Base-by-base conservation (phyloP, 2,797 vertebrate species). In the Coranthus polyacanthus region DNA sequence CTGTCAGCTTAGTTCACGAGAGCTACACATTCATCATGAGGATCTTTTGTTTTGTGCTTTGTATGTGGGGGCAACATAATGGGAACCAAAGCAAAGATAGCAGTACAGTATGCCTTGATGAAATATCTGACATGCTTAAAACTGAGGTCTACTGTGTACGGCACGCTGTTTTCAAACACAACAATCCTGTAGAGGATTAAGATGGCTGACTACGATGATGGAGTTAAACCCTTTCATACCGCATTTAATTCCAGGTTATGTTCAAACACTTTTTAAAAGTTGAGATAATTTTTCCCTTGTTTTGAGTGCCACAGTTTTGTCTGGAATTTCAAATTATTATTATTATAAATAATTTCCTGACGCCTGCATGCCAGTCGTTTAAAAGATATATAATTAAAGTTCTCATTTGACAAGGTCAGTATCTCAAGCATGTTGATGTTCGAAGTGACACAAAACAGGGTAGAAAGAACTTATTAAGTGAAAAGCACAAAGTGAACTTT, bases 41-140 rank as follows among this genome's bases (percentile, higher is more conserved):
- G 52, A 46, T 26, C 59, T 46, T 29, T 67, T 76, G 49, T 73
- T 68, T 82, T 62, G 47, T 65, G 60, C 57, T 43, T 39, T 22
- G 46, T 72, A 63, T 70, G 72, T 41, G 43, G 15, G n/a, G 41
- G 68, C 9, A 76, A 59, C 55, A 68, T 75, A 72, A 79, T 70
- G 50, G 64, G 61, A 82, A 67, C 65, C 66, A 73, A 74, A 67
- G 59, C 42, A 66, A 68, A 77, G 53, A 78, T 18, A 36, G 52
- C 52, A 76, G 78, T 87, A 83, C 52, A 76, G 78, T 87, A 83
- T 79, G 63, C 60, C 79, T 66, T 53, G 36, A 68, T 63, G 44
- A 73, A 86, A 86, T 82, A 88, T 86, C 74, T 82, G 52, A 82
- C 78, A 73, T 71, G 79, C 91, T 89, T 87, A 82, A 89, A 83